Base-by-base conservation (phyloP, 2,888 invertebrate genomes). In the Cylindroiulus punctatus region DNA sequence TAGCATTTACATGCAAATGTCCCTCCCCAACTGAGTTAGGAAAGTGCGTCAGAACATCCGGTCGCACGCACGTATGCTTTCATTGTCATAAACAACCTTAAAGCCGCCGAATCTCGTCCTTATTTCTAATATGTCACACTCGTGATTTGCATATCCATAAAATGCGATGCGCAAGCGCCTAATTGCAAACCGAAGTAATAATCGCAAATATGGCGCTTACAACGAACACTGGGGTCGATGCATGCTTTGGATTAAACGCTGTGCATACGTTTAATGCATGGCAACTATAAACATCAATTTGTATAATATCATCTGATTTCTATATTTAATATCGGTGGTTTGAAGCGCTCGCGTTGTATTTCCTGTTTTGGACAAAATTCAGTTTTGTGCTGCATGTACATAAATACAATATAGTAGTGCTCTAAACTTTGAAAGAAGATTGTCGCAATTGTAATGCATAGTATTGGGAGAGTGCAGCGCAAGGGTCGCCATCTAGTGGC, bases 41-140 rank as follows among this genome's bases (percentile, higher is more conserved):
- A 76, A 76, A 76, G 76, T 76, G 76, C 76, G 76, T 76, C 76
- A 76, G 76, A 76, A 76, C 76, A 76, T 76, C 76, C 76, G 76
- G 76, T 76, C 26, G 30, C 30, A 12, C 30, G 76, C 76, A 76
- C 76, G 76, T 76, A 76, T 3, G 30, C 76, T 30, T 76, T 30
- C 30, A 76, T 76, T 76, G 76, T 76, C 76, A 76, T 76, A 26
- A 76, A 76, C 30, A 76, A 22, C 76, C 76, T 76, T 76, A 76
- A 12, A 76, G 76, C 30, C 30, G 3, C 7, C 26, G 76, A 76
- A 30, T 76, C 76, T 76, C 30, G 30, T 14, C 30, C 76, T 76
- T 76, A 76, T 76, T 76, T 76, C 76, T 76, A 26, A 14, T 30
- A 76, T 76, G 76, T 76, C 76, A 76, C 30, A 76, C 76, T 76